phyloP scores from a whole-genome alignment of 2,113 vertebrate species.

The Syrmaticus mikado region DNA sequence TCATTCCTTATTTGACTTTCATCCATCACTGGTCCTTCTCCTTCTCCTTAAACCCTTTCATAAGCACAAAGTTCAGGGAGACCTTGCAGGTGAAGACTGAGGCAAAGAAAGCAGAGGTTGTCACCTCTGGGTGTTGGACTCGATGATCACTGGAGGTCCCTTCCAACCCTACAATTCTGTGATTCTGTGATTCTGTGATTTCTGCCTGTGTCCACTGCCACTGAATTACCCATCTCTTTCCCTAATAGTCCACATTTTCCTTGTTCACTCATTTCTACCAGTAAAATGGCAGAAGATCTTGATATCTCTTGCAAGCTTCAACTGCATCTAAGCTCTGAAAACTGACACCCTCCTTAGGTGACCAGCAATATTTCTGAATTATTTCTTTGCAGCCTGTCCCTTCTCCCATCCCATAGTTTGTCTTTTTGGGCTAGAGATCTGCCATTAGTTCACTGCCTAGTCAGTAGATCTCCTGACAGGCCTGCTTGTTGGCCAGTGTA shows the following conservation, averaged over 20 bases:
- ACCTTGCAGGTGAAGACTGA: neutral
- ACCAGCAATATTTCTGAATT: neutral
- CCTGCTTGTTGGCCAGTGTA: neutral
- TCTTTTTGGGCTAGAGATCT: neutral
- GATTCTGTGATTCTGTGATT: no score
- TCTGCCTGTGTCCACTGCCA: neutral
- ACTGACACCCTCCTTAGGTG: neutral
- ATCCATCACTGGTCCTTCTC: neutral
- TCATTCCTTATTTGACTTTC: neutral
- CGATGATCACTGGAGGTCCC: no score
- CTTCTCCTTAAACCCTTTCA: neutral
- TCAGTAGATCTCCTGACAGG: neutral
- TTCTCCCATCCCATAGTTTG: neutral
- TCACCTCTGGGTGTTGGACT: no score
- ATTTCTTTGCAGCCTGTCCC: neutral
- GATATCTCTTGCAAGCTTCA: neutral
- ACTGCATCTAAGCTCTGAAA: neutral
- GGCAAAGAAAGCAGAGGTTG: neutral
- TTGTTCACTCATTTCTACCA: neutral
- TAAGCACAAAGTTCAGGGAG: neutral
- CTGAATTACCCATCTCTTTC: neutral
- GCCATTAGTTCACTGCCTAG: neutral
- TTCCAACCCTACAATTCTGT: no score
- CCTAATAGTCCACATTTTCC: neutral
- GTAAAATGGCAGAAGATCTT: neutral